Conservation (phyloP, 2,113 vertebrate genomes). For the Podarcis cretensis region DNA sequence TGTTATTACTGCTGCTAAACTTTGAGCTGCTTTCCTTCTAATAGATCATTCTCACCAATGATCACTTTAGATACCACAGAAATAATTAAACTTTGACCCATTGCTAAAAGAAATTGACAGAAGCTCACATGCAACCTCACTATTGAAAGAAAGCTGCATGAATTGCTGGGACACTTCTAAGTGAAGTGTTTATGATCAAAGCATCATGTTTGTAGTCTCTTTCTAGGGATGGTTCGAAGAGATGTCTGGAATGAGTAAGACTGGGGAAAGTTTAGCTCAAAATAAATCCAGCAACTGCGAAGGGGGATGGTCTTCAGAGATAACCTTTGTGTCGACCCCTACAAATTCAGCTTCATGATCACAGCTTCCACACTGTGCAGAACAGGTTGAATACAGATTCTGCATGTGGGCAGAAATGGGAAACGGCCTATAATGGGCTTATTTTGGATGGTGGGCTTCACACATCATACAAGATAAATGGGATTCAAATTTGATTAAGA, state of each 20-base stretch:
- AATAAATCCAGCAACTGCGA: not conserved
- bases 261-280: not conserved
- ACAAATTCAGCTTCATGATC: not conserved
- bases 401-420: not conserved
- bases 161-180: not conserved
- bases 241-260: not conserved
- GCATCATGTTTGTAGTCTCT: not conserved
- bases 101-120: not conserved
- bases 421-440: not conserved
- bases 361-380: not conserved
- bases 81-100: not conserved
- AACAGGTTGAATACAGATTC: not conserved
- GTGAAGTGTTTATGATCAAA: not conserved
- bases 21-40: not conserved
- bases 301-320: not conserved
- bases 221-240: not conserved
- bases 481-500: conserved; percentile 16
- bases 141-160: not conserved
- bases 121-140: not conserved
- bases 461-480: not conserved
- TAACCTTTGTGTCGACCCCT: not conserved
- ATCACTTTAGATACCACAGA: not conserved
- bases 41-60: not conserved
- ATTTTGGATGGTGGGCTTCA: conserved; percentile 17
- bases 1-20: not conserved